Percentiles rank a stretch among this genome's conserved stretches.
These are phyloP conservation scores for Centruroides sculpturatus DNA, from an alignment of 1,140 invertebrate species.

Conservation along the genomic window DNA sequence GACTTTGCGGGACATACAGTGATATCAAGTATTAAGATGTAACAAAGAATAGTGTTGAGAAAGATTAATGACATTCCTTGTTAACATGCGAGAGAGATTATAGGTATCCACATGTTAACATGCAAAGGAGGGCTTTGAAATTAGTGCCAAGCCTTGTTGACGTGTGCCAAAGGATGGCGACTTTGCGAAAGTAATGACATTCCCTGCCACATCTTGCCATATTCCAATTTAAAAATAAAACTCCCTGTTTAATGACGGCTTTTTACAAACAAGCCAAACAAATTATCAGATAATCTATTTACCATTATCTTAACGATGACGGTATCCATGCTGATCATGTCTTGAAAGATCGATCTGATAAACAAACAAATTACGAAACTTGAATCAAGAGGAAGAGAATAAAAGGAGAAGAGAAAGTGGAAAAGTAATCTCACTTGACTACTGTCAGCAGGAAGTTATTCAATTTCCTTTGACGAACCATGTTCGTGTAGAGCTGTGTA, in stretches of 20 bases:
- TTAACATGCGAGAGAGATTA: too few relatives aligned
- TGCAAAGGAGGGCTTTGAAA: too few relatives aligned
- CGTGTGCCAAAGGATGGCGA: background rate
- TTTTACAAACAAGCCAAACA: too few relatives aligned
- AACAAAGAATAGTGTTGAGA: too few relatives aligned
- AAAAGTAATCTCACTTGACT: conserved; percentile 41
- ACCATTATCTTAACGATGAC: conserved; percentile 66
- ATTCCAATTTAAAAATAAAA: too few relatives aligned
- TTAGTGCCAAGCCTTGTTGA: too few relatives aligned
- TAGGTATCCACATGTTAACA: too few relatives aligned
- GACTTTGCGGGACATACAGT: too few relatives aligned
- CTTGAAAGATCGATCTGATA: conserved; percentile 46
- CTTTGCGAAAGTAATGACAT: background rate
- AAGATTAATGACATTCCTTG: too few relatives aligned
- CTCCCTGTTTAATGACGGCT: too few relatives aligned
- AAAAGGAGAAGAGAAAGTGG: too few relatives aligned
- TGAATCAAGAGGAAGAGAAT: conserved; percentile 2
- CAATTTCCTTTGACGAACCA: conserved; percentile 47
- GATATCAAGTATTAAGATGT: too few relatives aligned
- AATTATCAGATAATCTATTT: conserved; percentile 5
- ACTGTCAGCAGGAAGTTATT: conserved; percentile 55
- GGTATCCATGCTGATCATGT: conserved; percentile 67
- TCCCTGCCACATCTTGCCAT: background rate
- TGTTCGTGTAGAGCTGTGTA: conserved; percentile 38
- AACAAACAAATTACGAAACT: background rate